Evolutionary conservation across 2,113 vertebrate genomes (phyloP).

Genomic region (Symphodus melops): DNA sequence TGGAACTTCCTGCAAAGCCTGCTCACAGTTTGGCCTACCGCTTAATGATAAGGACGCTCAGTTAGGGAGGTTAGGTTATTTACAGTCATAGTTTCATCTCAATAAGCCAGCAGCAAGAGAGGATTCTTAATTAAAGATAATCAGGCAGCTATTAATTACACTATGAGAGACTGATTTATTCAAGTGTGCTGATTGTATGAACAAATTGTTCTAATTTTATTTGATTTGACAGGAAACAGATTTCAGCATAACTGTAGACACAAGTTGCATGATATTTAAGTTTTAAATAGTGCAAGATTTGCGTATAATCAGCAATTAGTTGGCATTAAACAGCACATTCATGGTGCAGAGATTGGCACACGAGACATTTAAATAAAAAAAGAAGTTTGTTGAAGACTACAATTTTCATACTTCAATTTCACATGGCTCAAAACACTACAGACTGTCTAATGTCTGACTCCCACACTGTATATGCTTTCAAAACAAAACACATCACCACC

Average conservation of each 20-base stretch:
- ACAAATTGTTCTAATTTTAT: too few species aligned
- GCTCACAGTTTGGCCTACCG: neutral
- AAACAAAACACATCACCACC: constrained; percentile 40
- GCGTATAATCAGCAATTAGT: constrained; percentile 1
- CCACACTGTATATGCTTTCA: constrained; percentile 38
- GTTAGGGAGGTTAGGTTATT: too few species aligned
- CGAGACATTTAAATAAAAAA: constrained; percentile 38
- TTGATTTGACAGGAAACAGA: too few species aligned
- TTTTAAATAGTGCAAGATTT: neutral
- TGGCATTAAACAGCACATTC: neutral
- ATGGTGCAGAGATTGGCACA: constrained; percentile 20
- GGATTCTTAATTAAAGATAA: too few species aligned
- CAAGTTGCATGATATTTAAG: neutral
- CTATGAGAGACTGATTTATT: too few species aligned
- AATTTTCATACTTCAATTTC: constrained; percentile 21
- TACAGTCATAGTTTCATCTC: too few species aligned
- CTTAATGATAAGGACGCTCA: too few species aligned
- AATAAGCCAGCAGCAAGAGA: too few species aligned
- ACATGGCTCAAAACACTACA: constrained; percentile 38
- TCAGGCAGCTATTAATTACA: too few species aligned
- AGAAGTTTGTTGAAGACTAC: constrained; percentile 5
- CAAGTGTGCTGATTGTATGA: too few species aligned
- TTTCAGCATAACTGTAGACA: neutral
- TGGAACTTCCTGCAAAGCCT: constrained; percentile 8
- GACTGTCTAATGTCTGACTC: constrained; percentile 41